Evolutionary conservation across 1,140 invertebrate genomes (phyloP).

Genomic region (Drosophila kurseongensis): DNA sequence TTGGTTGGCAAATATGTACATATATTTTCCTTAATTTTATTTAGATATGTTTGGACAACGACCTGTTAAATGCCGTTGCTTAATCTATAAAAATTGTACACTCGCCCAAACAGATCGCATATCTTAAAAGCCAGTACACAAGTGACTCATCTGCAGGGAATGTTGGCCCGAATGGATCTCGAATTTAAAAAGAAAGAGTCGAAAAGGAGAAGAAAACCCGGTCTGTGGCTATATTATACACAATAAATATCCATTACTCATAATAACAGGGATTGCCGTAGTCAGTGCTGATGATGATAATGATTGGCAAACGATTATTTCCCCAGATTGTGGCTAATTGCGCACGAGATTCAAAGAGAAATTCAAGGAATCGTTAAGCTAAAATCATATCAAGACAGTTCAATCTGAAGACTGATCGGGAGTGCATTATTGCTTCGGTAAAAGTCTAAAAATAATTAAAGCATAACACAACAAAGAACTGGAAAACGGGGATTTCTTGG

Average conservation of each 20-base stretch:
- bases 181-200: neutral
- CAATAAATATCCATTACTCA: slow-evolving; percentile 50
- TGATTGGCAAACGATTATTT: slow-evolving; percentile 48
- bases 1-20: too few relatives aligned
- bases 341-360: slow-evolving; percentile 13
- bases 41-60: too few relatives aligned
- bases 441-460: slow-evolving; percentile 40
- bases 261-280: slow-evolving; percentile 41
- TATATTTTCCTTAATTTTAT: too few relatives aligned
- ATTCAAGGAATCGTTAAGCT: slow-evolving; percentile 18
- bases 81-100: neutral
- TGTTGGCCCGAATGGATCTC: slow-evolving; percentile 20
- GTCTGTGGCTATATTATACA: slow-evolving; percentile 3
- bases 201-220: slow-evolving; percentile 4
- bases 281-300: slow-evolving; percentile 8
- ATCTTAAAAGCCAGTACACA: neutral
- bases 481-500: slow-evolving; percentile 3
- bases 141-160: slow-evolving; percentile 36
- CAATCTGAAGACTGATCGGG: slow-evolving; percentile 28
- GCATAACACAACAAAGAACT: slow-evolving; percentile 16
- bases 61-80: too few relatives aligned
- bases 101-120: slow-evolving; percentile 9
- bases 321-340: slow-evolving; percentile 53
- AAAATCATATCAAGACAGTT: slow-evolving; percentile 12
- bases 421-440: slow-evolving; percentile 22